Evolutionary conservation across 2,888 invertebrate species (phyloP).

Genomic region (Lepetodrilus schrolli): DNA sequence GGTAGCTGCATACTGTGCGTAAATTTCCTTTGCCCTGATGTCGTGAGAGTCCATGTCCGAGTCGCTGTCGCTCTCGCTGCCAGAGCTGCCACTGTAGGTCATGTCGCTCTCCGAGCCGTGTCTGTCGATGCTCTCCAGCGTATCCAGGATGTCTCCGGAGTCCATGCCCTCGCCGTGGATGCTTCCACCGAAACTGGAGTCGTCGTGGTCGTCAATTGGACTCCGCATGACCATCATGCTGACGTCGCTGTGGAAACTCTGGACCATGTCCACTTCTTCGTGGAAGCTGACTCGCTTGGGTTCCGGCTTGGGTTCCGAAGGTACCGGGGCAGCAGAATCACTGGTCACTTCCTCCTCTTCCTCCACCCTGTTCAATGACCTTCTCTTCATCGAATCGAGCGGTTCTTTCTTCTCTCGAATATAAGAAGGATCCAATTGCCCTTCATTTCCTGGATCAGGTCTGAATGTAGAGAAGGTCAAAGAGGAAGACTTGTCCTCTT

Average conservation of each 20-base stretch:
- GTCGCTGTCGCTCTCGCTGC: constrained; percentile 28
- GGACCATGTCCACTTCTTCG: constrained; percentile 45
- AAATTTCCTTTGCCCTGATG: constrained; percentile 40
- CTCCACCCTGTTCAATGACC: constrained; percentile 44
- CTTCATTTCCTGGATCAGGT: constrained; percentile 36
- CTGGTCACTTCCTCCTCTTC: constrained; percentile 34
- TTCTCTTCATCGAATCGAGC: constrained; percentile 34
- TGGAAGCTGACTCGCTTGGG: constrained; percentile 63
- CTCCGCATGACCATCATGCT: constrained; percentile 45
- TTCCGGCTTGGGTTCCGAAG: constrained; percentile 14
- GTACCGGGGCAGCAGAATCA: neutral
- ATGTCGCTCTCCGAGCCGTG: constrained; percentile 46
- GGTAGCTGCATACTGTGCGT: constrained; percentile 45
- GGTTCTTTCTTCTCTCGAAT: constrained; percentile 20
- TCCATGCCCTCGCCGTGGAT: constrained; percentile 30
- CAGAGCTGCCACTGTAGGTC: constrained; percentile 44
- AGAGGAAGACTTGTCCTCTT: constrained; percentile 22
- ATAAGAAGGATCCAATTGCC: neutral
- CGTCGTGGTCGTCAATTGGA: constrained; percentile 45
- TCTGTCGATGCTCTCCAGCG: constrained; percentile 41
- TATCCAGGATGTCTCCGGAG: constrained; percentile 45
- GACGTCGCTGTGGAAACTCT: constrained; percentile 47
- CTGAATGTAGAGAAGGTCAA: constrained; percentile 48
- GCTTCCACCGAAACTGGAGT: constrained; percentile 36
- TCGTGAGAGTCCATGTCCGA: constrained; percentile 27